Base-by-base conservation (phyloP, 2,888 invertebrate genomes). In the Seira ritae region DNA sequence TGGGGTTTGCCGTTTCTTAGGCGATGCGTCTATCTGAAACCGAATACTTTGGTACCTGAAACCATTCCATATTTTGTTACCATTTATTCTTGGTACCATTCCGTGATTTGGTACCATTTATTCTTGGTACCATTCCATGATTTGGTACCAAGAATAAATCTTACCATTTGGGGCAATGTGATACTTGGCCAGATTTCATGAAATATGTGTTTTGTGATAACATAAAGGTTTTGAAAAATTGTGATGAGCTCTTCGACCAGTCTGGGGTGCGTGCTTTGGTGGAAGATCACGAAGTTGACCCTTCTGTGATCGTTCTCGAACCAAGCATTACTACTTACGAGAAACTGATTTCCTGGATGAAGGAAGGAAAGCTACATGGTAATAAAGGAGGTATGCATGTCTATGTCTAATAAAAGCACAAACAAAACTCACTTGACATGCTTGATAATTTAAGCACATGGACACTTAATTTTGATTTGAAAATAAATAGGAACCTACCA, bases 1-100 rank as follows among this genome's bases (percentile, higher is more conserved):
- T 85, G 85, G 85, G 74, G 77, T 50, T 60, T 84, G 12, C 80
- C 85, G 20, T 84, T 78, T 69, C 42, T 85, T 15, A 55, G 67
- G 55, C 80, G 74, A 42, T 80, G 80, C 50, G 67, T 85, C 66
- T 85, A 80, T 67, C 37, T 85, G 17, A 76, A 85, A 42, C 84
- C 85, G 19, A 74, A 85, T 62, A 31, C 66, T 50, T 67, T 84
- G 83, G 85, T 85, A n/a, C n/a, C n/a, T n/a, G n/a, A 68, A 55
- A 23, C 10, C 24, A n/a, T n/a, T n/a, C n/a, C n/a, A n/a, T n/a
- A n/a, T n/a, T n/a, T n/a, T n/a, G n/a, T n/a, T n/a, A n/a, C n/a
- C n/a, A n/a, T n/a, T n/a, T n/a, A n/a, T n/a, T n/a, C n/a, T n/a
- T n/a, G n/a, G n/a, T n/a, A n/a, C n/a, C n/a, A n/a, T n/a, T n/a